These are phyloP conservation scores for Acrobasis consociella DNA, from an alignment of 2,888 invertebrate species.

Conservation along the genomic window DNA sequence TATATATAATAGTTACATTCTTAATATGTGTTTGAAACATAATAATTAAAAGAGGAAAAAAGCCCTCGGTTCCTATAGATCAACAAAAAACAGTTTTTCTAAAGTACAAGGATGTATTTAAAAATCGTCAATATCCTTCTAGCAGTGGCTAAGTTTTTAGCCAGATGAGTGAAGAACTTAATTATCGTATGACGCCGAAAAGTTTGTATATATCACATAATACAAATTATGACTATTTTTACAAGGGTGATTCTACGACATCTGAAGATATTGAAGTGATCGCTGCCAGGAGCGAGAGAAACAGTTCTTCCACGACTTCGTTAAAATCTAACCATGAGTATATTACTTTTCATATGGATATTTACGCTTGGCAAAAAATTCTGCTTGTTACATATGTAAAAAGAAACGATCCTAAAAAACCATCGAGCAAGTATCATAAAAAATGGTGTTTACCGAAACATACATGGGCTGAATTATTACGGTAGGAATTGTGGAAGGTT, in stretches of 20 bases:
- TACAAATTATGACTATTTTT: neutral
- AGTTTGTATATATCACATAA: neutral
- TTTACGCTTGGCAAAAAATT: too few relatives aligned
- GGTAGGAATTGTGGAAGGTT: too few relatives aligned
- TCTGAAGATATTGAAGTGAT: neutral
- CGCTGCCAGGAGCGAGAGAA: neutral
- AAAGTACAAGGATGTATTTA: neutral
- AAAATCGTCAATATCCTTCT: neutral
- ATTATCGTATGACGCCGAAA: constrained; percentile 1
- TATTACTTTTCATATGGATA: too few relatives aligned
- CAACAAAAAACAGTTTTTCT: neutral
- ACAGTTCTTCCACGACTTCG: neutral
- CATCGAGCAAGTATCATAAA: too few relatives aligned
- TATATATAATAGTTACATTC: neutral
- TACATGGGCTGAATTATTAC: too few relatives aligned
- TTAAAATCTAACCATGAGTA: neutral
- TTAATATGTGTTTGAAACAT: neutral
- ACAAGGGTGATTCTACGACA: neutral
- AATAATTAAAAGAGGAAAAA: neutral
- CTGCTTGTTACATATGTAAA: too few relatives aligned
- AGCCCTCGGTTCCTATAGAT: neutral
- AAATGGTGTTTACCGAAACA: too few relatives aligned
- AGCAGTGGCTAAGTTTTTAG: neutral
- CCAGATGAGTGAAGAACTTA: neutral
- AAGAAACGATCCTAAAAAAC: too few relatives aligned